Evolutionary conservation across 2,888 invertebrate species (phyloP), one percentile per base, ranked within the genome.

Genomic region (Metopia argyrocephala): DNA sequence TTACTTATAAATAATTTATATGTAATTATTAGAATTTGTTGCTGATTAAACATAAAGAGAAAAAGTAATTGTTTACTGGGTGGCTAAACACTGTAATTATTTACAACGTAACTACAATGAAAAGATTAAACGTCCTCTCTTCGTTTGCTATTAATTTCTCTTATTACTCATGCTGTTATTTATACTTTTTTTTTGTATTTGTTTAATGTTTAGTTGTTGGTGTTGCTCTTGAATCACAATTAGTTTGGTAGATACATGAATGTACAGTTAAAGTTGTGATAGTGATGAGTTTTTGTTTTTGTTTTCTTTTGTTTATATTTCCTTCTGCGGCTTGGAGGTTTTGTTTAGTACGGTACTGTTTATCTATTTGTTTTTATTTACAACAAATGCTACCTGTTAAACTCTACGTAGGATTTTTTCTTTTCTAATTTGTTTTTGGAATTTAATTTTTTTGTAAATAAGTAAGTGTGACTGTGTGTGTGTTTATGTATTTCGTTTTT

Each of bases 181-280:
- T 62, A 9, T 18, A 15, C 15, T 9, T 38, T 9, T 38, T 38
- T 38, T 9, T 38, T 38, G 38, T 38, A n/a, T n/a, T 38, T 38
- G 15, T 12, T 15, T 46, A 27, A 7, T 38, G 15, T 20, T 61
- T 46, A 31, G 48, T 62, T 46, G 23, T 45, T 48, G 62, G 46
- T 64, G 62, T 20, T 27, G 27, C 27, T 12, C 18, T 20, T 48
- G 27, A 46, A 64, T 64, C 62, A 64, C 62, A 64, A 64, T 64
- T 64, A 64, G 62, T 64, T 64, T 64, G 62, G 62, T 64, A 64
- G 62, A 64, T 48, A 48, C 27, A 48, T 48, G 23, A 38, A n/a
- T 45, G 45, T 45, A 45, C 5, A 38, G 61, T n/a, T n/a, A n/a
- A n/a, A n/a, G n/a, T n/a, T n/a, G n/a, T n/a, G n/a, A n/a, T 38